phyloP scores from a whole-genome alignment of 2,888 invertebrate genomes.

The Camponotus fellah region DNA sequence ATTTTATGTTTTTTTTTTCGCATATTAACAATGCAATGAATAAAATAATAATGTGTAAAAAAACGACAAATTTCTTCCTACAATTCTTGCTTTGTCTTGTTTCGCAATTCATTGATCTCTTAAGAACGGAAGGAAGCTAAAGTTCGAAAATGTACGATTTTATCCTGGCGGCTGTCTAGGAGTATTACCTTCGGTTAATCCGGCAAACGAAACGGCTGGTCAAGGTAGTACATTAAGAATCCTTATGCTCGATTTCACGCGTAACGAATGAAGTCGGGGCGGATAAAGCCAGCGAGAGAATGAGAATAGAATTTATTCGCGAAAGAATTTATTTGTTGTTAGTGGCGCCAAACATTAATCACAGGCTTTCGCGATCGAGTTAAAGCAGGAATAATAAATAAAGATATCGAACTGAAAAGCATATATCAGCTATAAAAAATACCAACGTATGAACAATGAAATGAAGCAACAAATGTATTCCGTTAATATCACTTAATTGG shows the following conservation, averaged over 20 bases:
- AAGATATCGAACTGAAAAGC: not conserved
- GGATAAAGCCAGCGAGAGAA: constrained; percentile 26
- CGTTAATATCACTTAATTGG: not conserved
- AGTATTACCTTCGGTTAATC: constrained; percentile 52
- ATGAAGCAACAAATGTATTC: not conserved
- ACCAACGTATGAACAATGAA: not conserved
- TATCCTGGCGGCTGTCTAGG: constrained; percentile 44
- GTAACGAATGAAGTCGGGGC: constrained; percentile 51
- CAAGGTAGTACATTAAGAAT: constrained; percentile 55
- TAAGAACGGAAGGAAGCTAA: constrained; percentile 23
- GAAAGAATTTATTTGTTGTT: constrained; percentile 53
- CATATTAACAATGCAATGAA: not conserved
- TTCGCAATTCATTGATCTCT: constrained; percentile 10
- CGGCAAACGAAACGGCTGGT: constrained; percentile 53
- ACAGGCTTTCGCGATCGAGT: constrained; percentile 7
- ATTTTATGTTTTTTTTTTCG: not conserved
- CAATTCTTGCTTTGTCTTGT: not conserved
- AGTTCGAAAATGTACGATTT: constrained; percentile 49
- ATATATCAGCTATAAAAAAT: not conserved
- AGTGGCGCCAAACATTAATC: constrained; percentile 32
- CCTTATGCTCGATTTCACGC: constrained; percentile 56
- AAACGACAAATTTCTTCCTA: not conserved
- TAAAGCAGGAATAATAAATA: constrained; percentile 38
- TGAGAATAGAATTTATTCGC: constrained; percentile 37
- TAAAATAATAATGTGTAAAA: constrained; percentile 1